Evolutionary conservation across 1,140 invertebrate species (phyloP).

Genomic region (Trichonephila clavipes): DNA sequence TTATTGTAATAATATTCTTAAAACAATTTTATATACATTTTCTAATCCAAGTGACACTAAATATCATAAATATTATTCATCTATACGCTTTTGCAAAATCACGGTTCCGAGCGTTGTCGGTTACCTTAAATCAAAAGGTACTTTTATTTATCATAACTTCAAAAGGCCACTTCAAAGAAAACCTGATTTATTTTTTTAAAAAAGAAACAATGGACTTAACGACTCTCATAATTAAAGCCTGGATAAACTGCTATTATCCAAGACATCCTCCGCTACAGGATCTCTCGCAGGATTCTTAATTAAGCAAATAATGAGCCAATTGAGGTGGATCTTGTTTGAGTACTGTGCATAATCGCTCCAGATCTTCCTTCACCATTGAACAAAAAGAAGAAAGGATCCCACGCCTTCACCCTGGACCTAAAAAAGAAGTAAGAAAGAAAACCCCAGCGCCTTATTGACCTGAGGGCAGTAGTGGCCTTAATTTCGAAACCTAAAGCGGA

Average conservation of each 20-base stretch:
- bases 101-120: no score
- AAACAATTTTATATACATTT: no score
- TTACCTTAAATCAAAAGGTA: no score
- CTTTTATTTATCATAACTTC: no score
- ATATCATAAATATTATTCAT: no score
- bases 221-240: not conserved
- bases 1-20: no score
- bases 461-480: not conserved
- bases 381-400: not conserved
- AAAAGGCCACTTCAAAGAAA: no score
- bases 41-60: no score
- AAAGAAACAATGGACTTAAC: not conserved
- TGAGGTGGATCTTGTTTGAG: not conserved
- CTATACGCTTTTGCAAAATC: no score
- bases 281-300: not conserved
- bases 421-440: not conserved
- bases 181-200: not conserved
- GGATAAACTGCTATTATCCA: not conserved
- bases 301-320: not conserved
- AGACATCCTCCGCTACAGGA: not conserved
- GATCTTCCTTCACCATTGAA: not conserved
- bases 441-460: not conserved
- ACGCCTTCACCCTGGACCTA: not conserved
- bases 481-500: not conserved
- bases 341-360: not conserved